These are phyloP conservation scores for Patella pellucida DNA, from an alignment of 2,888 invertebrate species.

Conservation along the genomic window DNA sequence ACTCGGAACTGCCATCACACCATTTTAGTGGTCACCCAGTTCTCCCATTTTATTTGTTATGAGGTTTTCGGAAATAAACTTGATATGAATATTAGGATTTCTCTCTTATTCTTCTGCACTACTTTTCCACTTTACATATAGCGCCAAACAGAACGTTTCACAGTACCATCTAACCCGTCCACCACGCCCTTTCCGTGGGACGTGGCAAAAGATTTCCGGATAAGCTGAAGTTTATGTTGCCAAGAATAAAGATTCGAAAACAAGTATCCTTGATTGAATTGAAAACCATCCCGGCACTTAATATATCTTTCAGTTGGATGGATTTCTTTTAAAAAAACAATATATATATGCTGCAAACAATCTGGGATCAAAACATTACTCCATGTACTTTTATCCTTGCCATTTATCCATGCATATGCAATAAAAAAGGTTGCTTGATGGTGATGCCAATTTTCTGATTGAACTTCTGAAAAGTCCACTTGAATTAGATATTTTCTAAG, in stretches of 20 bases:
- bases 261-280: neutral
- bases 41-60: neutral
- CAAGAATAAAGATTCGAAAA: neutral
- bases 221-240: neutral
- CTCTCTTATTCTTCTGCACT: neutral
- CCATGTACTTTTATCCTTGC: no score
- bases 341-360: no score
- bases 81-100: neutral
- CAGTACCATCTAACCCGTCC: slow-evolving; percentile 13
- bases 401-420: no score
- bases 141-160: neutral
- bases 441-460: no score
- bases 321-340: no score
- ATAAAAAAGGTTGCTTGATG: no score
- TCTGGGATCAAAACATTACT: no score
- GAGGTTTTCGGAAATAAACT: neutral
- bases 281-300: neutral
- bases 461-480: no score
- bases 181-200: slow-evolving; percentile 21
- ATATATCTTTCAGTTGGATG: neutral
- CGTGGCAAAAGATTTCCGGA: slow-evolving; percentile 19
- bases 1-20: neutral
- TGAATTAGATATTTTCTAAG: no score
- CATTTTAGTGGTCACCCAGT: neutral
- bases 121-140: neutral